These are phyloP conservation scores for Lepidurus couesii DNA, from an alignment of 1,140 invertebrate genomes.

Conservation along the genomic window DNA sequence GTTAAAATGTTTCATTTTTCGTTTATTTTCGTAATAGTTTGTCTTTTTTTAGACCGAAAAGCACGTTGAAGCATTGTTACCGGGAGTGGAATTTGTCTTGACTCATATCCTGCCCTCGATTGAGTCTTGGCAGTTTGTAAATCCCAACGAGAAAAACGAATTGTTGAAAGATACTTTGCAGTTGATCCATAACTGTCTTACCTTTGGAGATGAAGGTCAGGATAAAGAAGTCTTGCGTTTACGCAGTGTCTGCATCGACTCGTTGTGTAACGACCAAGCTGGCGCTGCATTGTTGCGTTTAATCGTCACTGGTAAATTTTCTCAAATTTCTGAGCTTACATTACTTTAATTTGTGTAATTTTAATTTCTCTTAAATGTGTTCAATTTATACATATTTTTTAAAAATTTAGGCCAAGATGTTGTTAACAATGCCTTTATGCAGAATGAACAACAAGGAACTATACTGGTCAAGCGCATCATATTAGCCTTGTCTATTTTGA, in stretches of 20 bases:
- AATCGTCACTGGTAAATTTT: neutral
- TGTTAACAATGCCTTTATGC: neutral
- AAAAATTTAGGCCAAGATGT: neutral
- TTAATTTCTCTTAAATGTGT: neutral
- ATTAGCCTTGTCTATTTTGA: neutral
- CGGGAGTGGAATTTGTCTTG: neutral
- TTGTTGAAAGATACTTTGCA: neutral
- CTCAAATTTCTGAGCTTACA: neutral
- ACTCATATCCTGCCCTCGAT: neutral
- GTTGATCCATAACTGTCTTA: neutral
- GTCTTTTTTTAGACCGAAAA: neutral
- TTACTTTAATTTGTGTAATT: neutral
- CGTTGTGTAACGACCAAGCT: neutral
- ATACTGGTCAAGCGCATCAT: neutral
- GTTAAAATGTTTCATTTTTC: neutral
- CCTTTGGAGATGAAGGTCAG: neutral
- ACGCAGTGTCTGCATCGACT: neutral
- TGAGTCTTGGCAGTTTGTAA: neutral
- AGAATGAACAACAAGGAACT: neutral
- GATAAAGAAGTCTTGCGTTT: neutral
- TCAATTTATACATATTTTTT: neutral
- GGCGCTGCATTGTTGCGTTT: neutral
- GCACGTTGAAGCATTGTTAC: neutral
- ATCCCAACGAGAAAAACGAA: neutral
- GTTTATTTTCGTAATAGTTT: neutral